phyloP scores from a whole-genome alignment of 2,888 invertebrate genomes.

The Caenorhabditis doughertyi region DNA sequence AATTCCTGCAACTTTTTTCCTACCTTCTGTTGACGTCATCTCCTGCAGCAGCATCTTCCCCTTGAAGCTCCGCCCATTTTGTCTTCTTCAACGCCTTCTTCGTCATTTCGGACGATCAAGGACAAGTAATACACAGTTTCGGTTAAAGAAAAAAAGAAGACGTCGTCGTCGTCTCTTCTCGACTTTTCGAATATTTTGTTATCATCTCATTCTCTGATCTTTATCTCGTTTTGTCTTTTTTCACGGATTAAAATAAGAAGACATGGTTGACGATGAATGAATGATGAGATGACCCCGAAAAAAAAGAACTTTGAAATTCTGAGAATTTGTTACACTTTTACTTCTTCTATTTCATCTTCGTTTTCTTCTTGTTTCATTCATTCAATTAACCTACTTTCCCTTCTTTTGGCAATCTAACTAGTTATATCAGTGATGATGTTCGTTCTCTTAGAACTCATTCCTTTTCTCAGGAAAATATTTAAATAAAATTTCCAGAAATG shows the following conservation, averaged over 20 bases:
- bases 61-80: conserved; percentile 39
- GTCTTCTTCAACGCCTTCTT: conserved; percentile 15
- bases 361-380: neutral
- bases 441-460: neutral
- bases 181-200: conserved; percentile 14
- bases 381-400: neutral
- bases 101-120: conserved; percentile 60
- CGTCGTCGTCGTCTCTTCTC: neutral
- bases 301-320: conserved; percentile 1
- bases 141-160: conserved; percentile 23
- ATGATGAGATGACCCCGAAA: conserved; percentile 15
- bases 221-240: conserved; percentile 13
- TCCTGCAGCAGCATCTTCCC: conserved; percentile 23
- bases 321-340: conserved; percentile 19
- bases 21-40: conserved; percentile 19
- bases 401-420: neutral
- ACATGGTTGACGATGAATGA: no score
- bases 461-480: neutral
- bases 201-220: conserved; percentile 52
- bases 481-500: conserved; percentile 12
- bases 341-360: neutral
- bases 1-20: neutral
- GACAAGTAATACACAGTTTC: conserved; percentile 54
- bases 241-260: no score
- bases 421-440: neutral